Evolutionary conservation across 2,113 vertebrate genomes (phyloP).

Genomic region (Pseudorhombus dupliciocellatus): DNA sequence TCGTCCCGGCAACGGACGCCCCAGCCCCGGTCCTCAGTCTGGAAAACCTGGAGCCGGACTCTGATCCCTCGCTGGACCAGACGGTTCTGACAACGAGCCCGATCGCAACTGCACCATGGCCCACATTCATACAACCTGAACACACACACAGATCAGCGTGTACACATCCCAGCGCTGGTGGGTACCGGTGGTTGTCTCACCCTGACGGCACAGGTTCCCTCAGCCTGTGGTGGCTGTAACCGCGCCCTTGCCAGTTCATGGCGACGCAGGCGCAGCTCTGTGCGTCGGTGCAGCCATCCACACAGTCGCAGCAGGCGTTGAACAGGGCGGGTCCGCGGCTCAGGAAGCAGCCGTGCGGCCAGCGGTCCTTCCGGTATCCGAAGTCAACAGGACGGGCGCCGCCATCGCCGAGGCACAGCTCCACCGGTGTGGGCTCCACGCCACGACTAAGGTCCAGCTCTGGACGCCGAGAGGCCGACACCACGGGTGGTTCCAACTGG

Average conservation of each 20-base stretch:
- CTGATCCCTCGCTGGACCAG: constrained; percentile 91
- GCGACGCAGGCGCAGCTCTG: constrained; percentile 85
- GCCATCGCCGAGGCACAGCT: constrained; percentile 83
- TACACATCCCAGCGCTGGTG: not conserved
- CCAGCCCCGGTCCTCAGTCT: constrained; percentile 86
- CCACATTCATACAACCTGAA: constrained; percentile 91
- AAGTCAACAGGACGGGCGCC: constrained; percentile 80
- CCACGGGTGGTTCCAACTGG: constrained; percentile 73
- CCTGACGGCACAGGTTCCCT: constrained; percentile 80
- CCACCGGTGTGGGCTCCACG: constrained; percentile 84
- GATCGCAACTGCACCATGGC: constrained; percentile 88
- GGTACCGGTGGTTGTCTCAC: constrained; percentile 45
- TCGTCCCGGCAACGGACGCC: constrained; percentile 93
- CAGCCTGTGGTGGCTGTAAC: constrained; percentile 87
- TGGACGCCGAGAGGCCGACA: constrained; percentile 32
- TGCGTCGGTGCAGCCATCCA: constrained; percentile 85
- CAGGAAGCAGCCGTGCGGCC: constrained; percentile 89
- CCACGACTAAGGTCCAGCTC: constrained; percentile 90
- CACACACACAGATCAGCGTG: too few relatives aligned
- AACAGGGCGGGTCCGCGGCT: constrained; percentile 79
- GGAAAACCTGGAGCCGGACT: constrained; percentile 91
- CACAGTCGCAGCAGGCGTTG: constrained; percentile 87
- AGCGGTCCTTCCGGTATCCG: constrained; percentile 89
- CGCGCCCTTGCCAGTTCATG: constrained; percentile 75
- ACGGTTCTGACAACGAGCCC: constrained; percentile 89